These are phyloP conservation scores for Quadroppia sp. DNA, from an alignment of 2,888 invertebrate species.

Conservation along the genomic window DNA sequence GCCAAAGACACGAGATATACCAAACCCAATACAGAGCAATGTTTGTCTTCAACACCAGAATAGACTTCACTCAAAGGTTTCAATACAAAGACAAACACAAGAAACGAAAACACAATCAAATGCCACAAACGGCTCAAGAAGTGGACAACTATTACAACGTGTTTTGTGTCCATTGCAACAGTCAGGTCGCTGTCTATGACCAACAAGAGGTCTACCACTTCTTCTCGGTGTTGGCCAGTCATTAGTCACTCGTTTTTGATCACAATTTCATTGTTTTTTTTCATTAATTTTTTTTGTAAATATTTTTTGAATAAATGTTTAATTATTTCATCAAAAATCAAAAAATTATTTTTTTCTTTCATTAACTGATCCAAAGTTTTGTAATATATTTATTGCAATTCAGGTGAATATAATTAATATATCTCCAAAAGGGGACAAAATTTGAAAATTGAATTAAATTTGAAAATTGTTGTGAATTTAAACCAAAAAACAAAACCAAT, in stretches of 20 bases:
- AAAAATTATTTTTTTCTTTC: too few relatives aligned
- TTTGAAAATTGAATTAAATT: too few relatives aligned
- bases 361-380: not conserved
- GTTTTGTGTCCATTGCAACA: conserved; percentile 57
- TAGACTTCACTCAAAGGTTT: conserved; percentile 53
- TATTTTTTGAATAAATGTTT: too few relatives aligned
- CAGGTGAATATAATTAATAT: too few relatives aligned
- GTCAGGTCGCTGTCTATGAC: conserved; percentile 59
- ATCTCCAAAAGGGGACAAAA: too few relatives aligned
- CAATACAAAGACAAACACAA: conserved; percentile 49
- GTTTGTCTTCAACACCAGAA: conserved; percentile 60
- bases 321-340: too few relatives aligned
- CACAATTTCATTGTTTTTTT: not conserved
- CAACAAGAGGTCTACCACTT: conserved; percentile 61
- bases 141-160: conserved; percentile 57
- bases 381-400: too few relatives aligned
- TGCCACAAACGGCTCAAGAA: conserved; percentile 16
- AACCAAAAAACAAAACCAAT: too few relatives aligned
- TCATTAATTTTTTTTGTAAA: too few relatives aligned
- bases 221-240: conserved; percentile 59
- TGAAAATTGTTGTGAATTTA: too few relatives aligned
- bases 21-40: conserved; percentile 60
- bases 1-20: conserved; percentile 56
- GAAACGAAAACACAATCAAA: conserved; percentile 49
- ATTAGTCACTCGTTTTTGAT: conserved; percentile 15